Base-by-base conservation (phyloP, 2,888 invertebrate genomes). In the Macropis europaea region DNA sequence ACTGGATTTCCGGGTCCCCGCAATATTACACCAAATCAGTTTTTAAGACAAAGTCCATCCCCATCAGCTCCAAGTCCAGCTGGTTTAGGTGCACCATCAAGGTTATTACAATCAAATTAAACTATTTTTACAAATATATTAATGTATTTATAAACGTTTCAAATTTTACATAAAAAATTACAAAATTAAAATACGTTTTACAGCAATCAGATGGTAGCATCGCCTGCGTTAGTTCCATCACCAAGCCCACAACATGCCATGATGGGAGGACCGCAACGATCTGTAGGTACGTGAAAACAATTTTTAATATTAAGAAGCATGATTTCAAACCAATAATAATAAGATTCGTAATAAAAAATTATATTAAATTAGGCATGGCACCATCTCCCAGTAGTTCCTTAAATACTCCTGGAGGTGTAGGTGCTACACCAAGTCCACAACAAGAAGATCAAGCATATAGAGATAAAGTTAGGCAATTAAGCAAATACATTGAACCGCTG, bases 401-500 rank as follows among this genome's bases (percentile, higher is more conserved):
- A 15, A 97, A 96, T 89, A 97, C 97, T 0, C 97, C 97, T 0
- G 91, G 90, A 28, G 90, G 90, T 36, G 87, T 91, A n/a, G 89
- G 88, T 7, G 85, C 94, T 13, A 92, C 92, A 0, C 92, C 92
- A 57, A 94, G 94, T 86, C 94, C 94, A 0, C 92, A 93, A 77
- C 93, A 93, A 75, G 98, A 98, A 82, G 98, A 98, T 83, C 96
- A 96, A 60, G 95, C 96, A 0, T 99, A 98, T 88, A 91, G 97
- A 57, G 98, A 98, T 87, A 99, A 98, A 90, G 95, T 98, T 68
- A 94, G 97, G 28, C 97, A 98, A 86, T 92, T 99, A 28, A 96
- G 96, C 82, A 97, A 97, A 90, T 99, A 97, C 88, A 97, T 98
- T 79, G 98, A 98, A 84, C 97, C 98, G 0, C 91, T 99, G 22